phyloP scores from a whole-genome alignment of 2,113 vertebrate genomes.

The Xenotilapia leptura region DNA sequence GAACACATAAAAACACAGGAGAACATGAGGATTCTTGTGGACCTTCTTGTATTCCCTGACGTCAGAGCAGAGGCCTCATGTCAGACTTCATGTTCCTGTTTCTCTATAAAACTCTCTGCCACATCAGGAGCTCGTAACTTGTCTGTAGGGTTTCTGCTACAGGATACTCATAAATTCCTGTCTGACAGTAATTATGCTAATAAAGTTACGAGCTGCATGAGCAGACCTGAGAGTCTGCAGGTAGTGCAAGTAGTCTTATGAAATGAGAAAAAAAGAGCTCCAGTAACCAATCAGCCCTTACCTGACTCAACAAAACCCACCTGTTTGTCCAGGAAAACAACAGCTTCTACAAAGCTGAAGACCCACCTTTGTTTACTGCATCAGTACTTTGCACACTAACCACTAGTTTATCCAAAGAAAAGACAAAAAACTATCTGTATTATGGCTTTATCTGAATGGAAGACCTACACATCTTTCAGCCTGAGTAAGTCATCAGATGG shows the following conservation, averaged over 20 bases:
- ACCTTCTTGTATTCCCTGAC: not conserved
- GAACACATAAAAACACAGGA: not conserved
- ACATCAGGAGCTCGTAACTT: not conserved
- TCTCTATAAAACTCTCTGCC: not conserved
- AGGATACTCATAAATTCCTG: constrained; percentile 19
- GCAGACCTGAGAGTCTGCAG: not conserved
- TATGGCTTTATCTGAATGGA: not conserved
- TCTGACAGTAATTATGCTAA: not conserved
- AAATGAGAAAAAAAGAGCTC: not conserved
- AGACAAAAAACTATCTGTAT: not conserved
- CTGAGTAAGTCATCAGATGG: not conserved
- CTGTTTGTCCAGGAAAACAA: not conserved
- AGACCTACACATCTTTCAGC: not conserved
- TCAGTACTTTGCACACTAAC: not conserved
- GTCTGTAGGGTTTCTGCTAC: not conserved
- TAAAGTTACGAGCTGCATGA: not conserved
- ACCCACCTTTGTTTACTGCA: not conserved
- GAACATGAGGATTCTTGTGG: not conserved
- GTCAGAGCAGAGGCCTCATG: not conserved
- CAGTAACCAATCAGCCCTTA: not conserved
- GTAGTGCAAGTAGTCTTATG: not conserved
- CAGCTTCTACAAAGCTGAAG: not conserved
- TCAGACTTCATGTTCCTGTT: not conserved
- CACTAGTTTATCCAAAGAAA: not conserved
- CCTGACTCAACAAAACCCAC: not conserved